Evolutionary conservation across 2,797 vertebrate genomes (phyloP).

Genomic region (Prunella strophiata): DNA sequence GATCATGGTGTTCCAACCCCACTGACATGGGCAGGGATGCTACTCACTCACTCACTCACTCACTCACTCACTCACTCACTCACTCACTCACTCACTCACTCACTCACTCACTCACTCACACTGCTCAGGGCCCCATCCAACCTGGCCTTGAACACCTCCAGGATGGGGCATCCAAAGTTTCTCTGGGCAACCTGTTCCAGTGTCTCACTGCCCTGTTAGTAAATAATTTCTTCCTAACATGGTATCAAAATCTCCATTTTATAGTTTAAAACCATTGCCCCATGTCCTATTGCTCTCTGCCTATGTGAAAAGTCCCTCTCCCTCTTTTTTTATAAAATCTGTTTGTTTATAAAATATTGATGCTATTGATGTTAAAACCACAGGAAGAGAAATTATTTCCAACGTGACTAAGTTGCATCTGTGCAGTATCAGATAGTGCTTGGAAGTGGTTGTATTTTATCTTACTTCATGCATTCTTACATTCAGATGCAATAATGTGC

Average conservation of each 20-base stretch:
- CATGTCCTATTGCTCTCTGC: background rate
- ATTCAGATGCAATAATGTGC: background rate
- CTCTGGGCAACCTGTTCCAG: background rate
- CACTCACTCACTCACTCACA: background rate
- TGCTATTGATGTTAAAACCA: background rate
- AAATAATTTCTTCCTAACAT: background rate
- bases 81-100: background rate
- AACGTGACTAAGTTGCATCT: background rate
- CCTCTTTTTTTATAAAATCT: background rate
- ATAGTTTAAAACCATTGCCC: background rate
- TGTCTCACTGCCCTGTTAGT: background rate
- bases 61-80: background rate
- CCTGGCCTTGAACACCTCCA: background rate
- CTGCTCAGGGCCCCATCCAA: background rate
- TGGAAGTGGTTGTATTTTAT: background rate
- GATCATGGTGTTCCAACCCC: background rate
- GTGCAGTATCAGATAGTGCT: background rate
- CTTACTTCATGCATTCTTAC: background rate
- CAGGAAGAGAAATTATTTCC: background rate
- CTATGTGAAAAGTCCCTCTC: background rate
- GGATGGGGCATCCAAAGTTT: background rate
- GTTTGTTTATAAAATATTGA: background rate
- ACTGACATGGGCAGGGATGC: background rate
- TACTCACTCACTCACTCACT: background rate
- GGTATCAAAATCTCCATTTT: background rate